Evolutionary conservation across 1,140 invertebrate genomes (phyloP).

Genomic region (Drosophila bocki): DNA sequence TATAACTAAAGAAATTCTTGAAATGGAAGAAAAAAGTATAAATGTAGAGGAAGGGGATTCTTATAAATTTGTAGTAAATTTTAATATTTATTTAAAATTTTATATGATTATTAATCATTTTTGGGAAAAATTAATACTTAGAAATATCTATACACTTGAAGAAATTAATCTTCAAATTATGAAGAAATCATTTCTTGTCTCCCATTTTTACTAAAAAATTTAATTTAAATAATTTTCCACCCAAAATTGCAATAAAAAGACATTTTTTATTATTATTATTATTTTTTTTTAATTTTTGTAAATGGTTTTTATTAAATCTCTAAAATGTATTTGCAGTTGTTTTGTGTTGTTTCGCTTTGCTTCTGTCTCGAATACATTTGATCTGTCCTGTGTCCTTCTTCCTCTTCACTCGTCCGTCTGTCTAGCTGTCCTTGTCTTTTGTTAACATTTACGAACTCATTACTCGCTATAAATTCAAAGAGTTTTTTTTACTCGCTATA

Average conservation of each 20-base stretch:
- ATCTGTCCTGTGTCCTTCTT: constrained; percentile 7
- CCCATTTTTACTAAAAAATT: too few relatives aligned
- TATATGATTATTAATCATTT: too few relatives aligned
- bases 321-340: constrained; percentile 50
- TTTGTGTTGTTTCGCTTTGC: constrained; percentile 42
- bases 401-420: not conserved
- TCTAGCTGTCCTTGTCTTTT: constrained; percentile 17
- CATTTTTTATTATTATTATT: not conserved
- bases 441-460: constrained; percentile 75
- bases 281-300: constrained; percentile 47
- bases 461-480: constrained; percentile 79
- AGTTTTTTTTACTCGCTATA: constrained; percentile 64
- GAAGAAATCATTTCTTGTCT: not conserved
- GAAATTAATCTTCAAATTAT: too few relatives aligned
- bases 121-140: too few relatives aligned
- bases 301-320: constrained; percentile 67
- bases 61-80: too few relatives aligned
- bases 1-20: not conserved
- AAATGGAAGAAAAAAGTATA: not conserved
- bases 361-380: constrained; percentile 48
- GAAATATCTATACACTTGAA: too few relatives aligned
- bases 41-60: not conserved
- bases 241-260: not conserved
- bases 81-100: too few relatives aligned
- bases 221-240: not conserved